Conservation (phyloP, 1,140 invertebrate genomes). For the Pseudomyrmex cubaensis region DNA sequence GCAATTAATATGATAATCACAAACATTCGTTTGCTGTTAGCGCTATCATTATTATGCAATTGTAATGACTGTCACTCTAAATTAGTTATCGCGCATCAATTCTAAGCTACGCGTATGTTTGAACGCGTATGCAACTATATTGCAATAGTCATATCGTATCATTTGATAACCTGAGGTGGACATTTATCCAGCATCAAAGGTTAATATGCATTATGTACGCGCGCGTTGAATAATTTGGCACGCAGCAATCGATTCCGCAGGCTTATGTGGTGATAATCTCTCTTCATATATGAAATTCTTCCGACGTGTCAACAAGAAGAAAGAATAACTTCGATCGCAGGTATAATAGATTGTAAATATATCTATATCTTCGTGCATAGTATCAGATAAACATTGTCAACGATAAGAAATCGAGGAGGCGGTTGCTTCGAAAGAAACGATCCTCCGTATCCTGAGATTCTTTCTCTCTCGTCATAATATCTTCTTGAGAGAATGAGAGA, state of each 20-base stretch:
- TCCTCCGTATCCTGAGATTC: not conserved
- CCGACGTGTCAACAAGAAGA: not conserved
- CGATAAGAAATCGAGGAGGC: conserved; percentile 58
- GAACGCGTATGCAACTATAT: conserved; percentile 24
- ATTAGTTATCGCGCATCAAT: conserved; percentile 34
- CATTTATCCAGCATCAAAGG: conserved; percentile 21
- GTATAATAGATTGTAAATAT: not conserved
- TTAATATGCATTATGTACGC: conserved; percentile 32
- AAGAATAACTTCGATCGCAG: conserved; percentile 6
- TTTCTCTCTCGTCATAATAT: conserved; percentile 55
- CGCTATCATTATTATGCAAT: conserved; percentile 45
- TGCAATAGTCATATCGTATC: conserved; percentile 14
- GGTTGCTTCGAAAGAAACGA: conserved; percentile 13
- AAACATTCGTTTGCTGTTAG: conserved; percentile 38
- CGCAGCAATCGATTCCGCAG: conserved; percentile 2
- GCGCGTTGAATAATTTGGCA: conserved; percentile 4
- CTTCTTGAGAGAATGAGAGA: not conserved
- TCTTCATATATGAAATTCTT: too few species aligned
- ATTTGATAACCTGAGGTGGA: conserved; percentile 14
- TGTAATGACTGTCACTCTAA: conserved; percentile 32
- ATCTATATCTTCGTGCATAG: not conserved
- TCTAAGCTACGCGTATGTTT: conserved; percentile 30
- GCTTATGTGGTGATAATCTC: not conserved
- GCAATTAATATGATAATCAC: conserved; percentile 38
- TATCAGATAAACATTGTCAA: conserved; percentile 59